Evolutionary conservation across 1,140 invertebrate species (phyloP), one percentile per base, ranked within the genome.

Genomic region (Hyles euphorbiae): DNA sequence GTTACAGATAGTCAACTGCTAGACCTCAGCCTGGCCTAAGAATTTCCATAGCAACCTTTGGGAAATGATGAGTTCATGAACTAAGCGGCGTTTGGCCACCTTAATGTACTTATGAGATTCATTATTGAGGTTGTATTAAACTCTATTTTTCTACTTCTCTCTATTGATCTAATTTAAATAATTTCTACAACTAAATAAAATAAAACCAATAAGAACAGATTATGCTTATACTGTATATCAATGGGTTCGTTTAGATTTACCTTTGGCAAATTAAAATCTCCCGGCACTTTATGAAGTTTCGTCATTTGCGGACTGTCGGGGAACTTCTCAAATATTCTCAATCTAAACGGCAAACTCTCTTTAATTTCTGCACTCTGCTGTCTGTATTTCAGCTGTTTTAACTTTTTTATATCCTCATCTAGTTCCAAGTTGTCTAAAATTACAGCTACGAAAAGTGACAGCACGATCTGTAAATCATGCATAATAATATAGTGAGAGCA

Each of bases 291-390:
- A 81, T 98, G 96, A 10, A 99, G 88, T 61, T 95, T 95, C 0
- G 98, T 98, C 98, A 99, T 99, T 87, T 99, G 96, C 4, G 99
- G 99, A 73, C 97, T 98, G 72, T 99, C 98, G 0, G 98, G 98
- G 89, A 99, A 99, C 78, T 98, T 98, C 83, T 99, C 98, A 87
- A 99, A 99, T 64, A 99, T 96, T 72, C 98, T 91, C 53, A 99
- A 88, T 45, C 99, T 91, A 77, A 99, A 97, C 7, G 99, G 99
- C 32, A 99, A 87, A 1, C 95, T 97, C 88, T 98, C 94, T 83
- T 99, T 99, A 51, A 99, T 99, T 83, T 98, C 98, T 3, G 98
- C 98, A 83, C 97, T 99, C 89, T 99, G 97, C 83, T 99, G 98
- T 11, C 98, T 91, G 69, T 98, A 97, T 86, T 99, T 97, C 0